Evolutionary conservation across 2,797 vertebrate species (phyloP).

Genomic region (Amphiprion clarkii): DNA sequence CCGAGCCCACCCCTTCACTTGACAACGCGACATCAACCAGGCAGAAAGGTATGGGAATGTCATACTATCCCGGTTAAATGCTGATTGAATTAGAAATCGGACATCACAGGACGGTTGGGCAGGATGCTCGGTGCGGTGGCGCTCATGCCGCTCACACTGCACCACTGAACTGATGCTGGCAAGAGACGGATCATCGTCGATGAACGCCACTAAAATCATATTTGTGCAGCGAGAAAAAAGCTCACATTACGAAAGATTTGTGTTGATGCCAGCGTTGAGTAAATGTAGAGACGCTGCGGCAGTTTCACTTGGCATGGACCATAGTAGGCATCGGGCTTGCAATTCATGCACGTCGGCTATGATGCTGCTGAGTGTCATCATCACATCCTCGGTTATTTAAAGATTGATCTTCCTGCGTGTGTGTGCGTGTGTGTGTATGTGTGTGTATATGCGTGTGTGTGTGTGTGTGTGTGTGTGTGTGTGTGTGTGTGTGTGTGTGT

Average conservation of each 20-base stretch:
- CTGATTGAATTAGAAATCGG: conserved; percentile 49
- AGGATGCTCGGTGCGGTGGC: conserved; percentile 59
- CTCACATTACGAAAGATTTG: conserved; percentile 60
- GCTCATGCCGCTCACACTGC: conserved; percentile 71
- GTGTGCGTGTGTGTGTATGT: conserved; percentile 35
- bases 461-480: neutral
- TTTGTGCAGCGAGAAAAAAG: conserved; percentile 62
- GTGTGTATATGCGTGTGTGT: conserved; percentile 13
- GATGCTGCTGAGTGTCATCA: conserved; percentile 84
- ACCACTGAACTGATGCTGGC: conserved; percentile 66
- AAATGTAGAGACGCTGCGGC: conserved; percentile 83
- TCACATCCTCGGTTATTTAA: conserved; percentile 85
- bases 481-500: neutral
- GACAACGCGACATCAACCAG: conserved; percentile 83
- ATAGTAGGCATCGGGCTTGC: conserved; percentile 69
- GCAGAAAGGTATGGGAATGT: conserved; percentile 85
- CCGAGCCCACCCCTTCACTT: conserved; percentile 82
- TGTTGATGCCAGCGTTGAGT: conserved; percentile 67
- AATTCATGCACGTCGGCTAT: conserved; percentile 81
- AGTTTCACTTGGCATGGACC: conserved; percentile 80
- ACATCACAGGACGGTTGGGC: conserved; percentile 38
- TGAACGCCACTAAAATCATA: conserved; percentile 62
- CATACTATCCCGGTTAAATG: conserved; percentile 66
- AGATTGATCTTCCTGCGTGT: conserved; percentile 79
- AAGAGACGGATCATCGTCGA: conserved; percentile 65